phyloP scores from a whole-genome alignment of 2,797 vertebrate genomes.

The Lacerta viridis region DNA sequence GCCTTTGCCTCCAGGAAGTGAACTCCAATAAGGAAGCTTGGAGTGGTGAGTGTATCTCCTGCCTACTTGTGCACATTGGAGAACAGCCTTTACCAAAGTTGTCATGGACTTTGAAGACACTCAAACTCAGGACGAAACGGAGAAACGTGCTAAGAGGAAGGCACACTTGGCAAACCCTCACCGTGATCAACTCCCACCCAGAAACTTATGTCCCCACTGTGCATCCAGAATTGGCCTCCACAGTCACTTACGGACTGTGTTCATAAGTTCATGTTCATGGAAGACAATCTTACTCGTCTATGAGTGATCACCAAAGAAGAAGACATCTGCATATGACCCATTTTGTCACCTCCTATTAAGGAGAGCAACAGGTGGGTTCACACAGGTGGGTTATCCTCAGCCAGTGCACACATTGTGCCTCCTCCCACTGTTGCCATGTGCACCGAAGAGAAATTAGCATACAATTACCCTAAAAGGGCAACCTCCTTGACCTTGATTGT shows the following conservation, averaged over 20 bases:
- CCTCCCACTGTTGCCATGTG: neutral
- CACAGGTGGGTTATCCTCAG: neutral
- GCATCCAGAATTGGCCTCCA: too few relatives aligned
- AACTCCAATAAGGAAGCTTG: slow-evolving; percentile 7
- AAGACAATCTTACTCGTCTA: too few relatives aligned
- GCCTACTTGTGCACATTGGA: neutral
- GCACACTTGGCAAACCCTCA: too few relatives aligned
- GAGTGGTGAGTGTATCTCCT: neutral
- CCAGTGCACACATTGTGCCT: neutral
- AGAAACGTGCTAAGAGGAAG: too few relatives aligned
- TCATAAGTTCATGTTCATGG: too few relatives aligned
- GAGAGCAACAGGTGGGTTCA: neutral
- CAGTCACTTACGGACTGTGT: too few relatives aligned
- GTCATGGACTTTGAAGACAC: too few relatives aligned
- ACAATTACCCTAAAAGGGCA: slow-evolving; percentile 3
- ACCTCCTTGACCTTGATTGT: slow-evolving; percentile 31
- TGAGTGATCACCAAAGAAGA: too few relatives aligned
- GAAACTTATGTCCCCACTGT: too few relatives aligned
- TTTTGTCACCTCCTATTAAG: slow-evolving; percentile 29
- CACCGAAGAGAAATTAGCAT: slow-evolving; percentile 11
- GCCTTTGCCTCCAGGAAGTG: neutral
- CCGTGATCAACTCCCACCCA: too few relatives aligned
- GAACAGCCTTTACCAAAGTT: too few relatives aligned
- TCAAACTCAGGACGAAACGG: too few relatives aligned
- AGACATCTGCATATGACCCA: slow-evolving; percentile 39